A percentile compares a stretch with the other conserved stretches of the same genome.
Conservation (phyloP, 2,888 invertebrate genomes). For the Lordiphosa fenestrarum region DNA sequence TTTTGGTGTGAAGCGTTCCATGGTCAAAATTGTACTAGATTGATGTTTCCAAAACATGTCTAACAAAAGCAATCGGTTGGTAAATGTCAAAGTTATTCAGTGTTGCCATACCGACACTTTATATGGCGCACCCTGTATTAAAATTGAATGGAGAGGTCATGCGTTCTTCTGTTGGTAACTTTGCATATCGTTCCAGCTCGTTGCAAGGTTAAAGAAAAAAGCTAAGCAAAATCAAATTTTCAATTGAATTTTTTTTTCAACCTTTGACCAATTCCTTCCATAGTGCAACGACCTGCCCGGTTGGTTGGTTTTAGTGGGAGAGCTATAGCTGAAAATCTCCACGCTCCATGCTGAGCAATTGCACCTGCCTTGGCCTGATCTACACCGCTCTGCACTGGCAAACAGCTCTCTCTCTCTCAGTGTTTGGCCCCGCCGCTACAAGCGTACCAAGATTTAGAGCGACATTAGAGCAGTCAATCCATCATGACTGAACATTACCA, state of each 20-base stretch:
- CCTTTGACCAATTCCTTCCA: slow-evolving; percentile 26
- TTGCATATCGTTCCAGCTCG: neutral
- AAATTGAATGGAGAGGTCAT: too few relatives aligned
- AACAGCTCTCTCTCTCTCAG: slow-evolving; percentile 11
- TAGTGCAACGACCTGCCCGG: slow-evolving; percentile 39
- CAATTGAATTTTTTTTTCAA: neutral
- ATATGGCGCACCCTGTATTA: too few relatives aligned
- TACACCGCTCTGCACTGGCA: slow-evolving; percentile 16
- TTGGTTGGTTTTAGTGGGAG: slow-evolving; percentile 63
- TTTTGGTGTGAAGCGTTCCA: too few relatives aligned
- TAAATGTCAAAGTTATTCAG: too few relatives aligned
- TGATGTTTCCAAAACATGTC: too few relatives aligned
- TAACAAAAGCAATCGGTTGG: too few relatives aligned
- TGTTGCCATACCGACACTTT: too few relatives aligned
- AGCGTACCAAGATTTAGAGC: slow-evolving; percentile 79
- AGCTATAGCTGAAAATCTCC: slow-evolving; percentile 30
- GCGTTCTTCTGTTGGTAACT: too few relatives aligned
- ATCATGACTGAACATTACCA: slow-evolving; percentile 81
- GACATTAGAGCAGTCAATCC: slow-evolving; percentile 81
- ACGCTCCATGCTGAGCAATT: slow-evolving; percentile 54
- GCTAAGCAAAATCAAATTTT: too few relatives aligned
- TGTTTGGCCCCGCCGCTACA: slow-evolving; percentile 57
- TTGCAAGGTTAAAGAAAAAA: too few relatives aligned
- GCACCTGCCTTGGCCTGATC: slow-evolving; percentile 58
- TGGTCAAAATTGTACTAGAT: too few relatives aligned